Evolutionary conservation across 2,888 invertebrate species (phyloP).

Genomic region (Aspidiotus destructor): DNA sequence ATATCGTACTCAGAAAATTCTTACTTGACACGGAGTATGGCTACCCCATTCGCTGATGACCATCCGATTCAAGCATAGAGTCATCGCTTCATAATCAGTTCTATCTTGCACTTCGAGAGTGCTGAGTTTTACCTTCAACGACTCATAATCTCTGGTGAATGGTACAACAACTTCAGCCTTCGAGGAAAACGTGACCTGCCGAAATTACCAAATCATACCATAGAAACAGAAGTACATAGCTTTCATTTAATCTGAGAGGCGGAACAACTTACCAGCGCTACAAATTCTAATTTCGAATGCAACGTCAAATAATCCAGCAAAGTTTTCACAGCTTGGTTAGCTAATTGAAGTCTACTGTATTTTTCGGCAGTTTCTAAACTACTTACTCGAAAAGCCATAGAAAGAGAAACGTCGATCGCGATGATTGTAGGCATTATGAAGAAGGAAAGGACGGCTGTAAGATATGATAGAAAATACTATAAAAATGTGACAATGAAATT

Average conservation of each 20-base stretch:
- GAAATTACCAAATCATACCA: not conserved
- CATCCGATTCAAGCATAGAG: slow-evolving; percentile 67
- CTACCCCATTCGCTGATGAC: slow-evolving; percentile 84
- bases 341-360: slow-evolving; percentile 52
- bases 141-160: slow-evolving; percentile 81
- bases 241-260: not conserved
- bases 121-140: slow-evolving; percentile 62
- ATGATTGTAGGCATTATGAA: slow-evolving; percentile 60
- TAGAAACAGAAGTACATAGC: not conserved
- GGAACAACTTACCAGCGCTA: slow-evolving; percentile 53
- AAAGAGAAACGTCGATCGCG: slow-evolving; percentile 60
- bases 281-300: slow-evolving; percentile 61
- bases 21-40: slow-evolving; percentile 70
- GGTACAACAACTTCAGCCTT: slow-evolving; percentile 58
- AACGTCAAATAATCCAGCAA: slow-evolving; percentile 55
- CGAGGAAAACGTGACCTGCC: slow-evolving; percentile 47
- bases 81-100: slow-evolving; percentile 68
- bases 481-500: no score
- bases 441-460: not conserved
- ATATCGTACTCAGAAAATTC: not conserved
- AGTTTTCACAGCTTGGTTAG: slow-evolving; percentile 55
- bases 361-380: slow-evolving; percentile 47
- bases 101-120: slow-evolving; percentile 76
- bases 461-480: not conserved
- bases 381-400: slow-evolving; percentile 55